phyloP scores from a whole-genome alignment of 2,797 vertebrate genomes.

The Zenarchopterus dispar region DNA sequence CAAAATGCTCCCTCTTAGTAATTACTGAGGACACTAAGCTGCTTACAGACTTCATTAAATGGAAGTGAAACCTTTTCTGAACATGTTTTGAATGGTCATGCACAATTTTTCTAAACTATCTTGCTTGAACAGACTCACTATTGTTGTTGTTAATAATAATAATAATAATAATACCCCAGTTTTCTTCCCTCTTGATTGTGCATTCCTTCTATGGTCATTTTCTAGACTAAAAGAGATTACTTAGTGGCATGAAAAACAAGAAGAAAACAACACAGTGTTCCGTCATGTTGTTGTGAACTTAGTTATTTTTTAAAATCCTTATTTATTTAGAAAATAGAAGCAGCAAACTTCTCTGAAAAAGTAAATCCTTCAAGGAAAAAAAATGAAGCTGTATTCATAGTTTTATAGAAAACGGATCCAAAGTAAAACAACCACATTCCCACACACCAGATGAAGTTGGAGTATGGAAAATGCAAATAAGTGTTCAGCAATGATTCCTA shows the following conservation, averaged over 20 bases:
- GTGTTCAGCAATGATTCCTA: too few relatives aligned
- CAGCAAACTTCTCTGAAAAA: neutral
- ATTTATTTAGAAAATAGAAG: neutral
- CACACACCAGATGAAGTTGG: too few relatives aligned
- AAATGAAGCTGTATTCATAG: too few relatives aligned
- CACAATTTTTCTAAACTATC: conserved; percentile 56
- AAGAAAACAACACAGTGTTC: conserved; percentile 3
- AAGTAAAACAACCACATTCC: too few relatives aligned
- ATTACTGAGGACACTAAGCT: conserved; percentile 81
- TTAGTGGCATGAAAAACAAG: conserved; percentile 46
- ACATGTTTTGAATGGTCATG: conserved; percentile 73
- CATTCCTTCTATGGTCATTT: conserved; percentile 65
- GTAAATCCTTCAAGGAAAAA: too few relatives aligned
- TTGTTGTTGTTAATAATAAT: conserved; percentile 4
- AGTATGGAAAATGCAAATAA: too few relatives aligned
- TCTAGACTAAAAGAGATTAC: conserved; percentile 62
- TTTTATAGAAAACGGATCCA: too few relatives aligned
- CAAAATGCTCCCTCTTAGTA: conserved; percentile 73
- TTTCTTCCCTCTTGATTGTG: conserved; percentile 31
- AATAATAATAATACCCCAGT: conserved; percentile 35
- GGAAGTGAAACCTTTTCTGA: conserved; percentile 77
- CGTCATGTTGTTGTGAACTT: too few relatives aligned
- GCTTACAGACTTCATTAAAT: conserved; percentile 81
- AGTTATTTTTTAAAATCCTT: too few relatives aligned
- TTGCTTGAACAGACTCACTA: conserved; percentile 59